Base-by-base conservation (phyloP, 92 coral and sea anemone species). In the Bergia sp. region DNA sequence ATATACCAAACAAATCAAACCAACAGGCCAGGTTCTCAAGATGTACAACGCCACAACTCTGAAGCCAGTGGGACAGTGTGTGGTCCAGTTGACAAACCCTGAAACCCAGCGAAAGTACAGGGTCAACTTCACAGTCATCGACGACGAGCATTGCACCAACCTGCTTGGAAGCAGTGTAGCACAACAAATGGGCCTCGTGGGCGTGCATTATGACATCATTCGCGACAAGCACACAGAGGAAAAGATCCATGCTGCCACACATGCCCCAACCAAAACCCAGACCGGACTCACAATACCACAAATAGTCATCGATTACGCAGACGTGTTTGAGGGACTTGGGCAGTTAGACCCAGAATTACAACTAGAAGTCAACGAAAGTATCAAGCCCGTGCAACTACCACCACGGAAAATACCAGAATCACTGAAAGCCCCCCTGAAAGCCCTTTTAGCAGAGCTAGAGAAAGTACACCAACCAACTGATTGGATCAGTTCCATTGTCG, bases 341-440 rank as follows among this genome's bases (percentile, higher is more conserved):
- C 47, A 44, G 47, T 44, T 44, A 44, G 90, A 73, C 76, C 81
- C 43, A 80, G 82, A 49, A 41, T 80, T 90, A 41, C 42, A 77
- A 47, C 41, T 91, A 18, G 88, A 86, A 67, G 75, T 90, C 13
- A 86, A 90, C 57, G 20, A 50, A 2, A 44, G 53, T 3, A 45
- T 86, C 20, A 80, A 87, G 53, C 93, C 93, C 39, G 91, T 87
- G 2, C 85, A 72, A 37, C 83, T 90, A 41, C 91, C 90, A 20
- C 73, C 77, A 15, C 86, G 88, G 71, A 87, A 90, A 67, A 83
- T 87, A 38, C 86, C 93, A 1, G 88, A 82, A 8, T 86, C 85
- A 12, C 4, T 65, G 44, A 20, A 85, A 67, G 81, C 29, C 0
- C 37, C 47, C 12, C 86, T 88, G 37, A 88, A 71, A 20, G 86